Evolutionary conservation across 2,888 invertebrate species (phyloP).

Genomic region (Heliconius ethilla): DNA sequence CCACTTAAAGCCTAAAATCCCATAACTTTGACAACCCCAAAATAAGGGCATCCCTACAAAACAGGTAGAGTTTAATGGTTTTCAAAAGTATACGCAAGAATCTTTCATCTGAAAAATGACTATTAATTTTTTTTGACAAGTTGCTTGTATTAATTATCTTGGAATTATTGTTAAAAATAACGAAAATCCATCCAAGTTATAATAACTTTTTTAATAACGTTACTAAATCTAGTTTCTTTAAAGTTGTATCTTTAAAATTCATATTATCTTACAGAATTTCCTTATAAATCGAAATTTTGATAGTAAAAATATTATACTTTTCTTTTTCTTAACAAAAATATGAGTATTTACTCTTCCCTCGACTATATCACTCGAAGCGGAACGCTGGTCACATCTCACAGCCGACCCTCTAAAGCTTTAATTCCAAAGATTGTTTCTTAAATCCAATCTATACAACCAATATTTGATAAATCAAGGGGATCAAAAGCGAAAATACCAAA

Average conservation of each 20-base stretch:
- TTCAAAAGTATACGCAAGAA: slow-evolving; percentile 35
- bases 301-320: no score
- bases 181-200: not conserved
- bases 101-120: slow-evolving; percentile 31
- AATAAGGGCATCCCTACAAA: slow-evolving; percentile 29
- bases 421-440: slow-evolving; percentile 21
- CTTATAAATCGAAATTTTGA: not conserved
- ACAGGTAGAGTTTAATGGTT: slow-evolving; percentile 36
- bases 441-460: slow-evolving; percentile 9
- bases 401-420: slow-evolving; percentile 25
- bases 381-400: slow-evolving; percentile 25
- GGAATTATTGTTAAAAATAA: not conserved
- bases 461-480: slow-evolving; percentile 14
- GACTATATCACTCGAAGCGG: slow-evolving; percentile 14
- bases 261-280: not conserved
- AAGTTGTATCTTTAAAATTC: not conserved
- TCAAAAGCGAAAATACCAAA: not conserved
- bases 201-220: not conserved
- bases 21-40: slow-evolving; percentile 18
- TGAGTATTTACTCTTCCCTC: not conserved
- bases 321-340: not conserved
- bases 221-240: not conserved
- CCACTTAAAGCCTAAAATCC: slow-evolving; percentile 34
- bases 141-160: slow-evolving; percentile 4
- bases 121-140: slow-evolving; percentile 32